Evolutionary conservation across 2,113 vertebrate genomes (phyloP).

Genomic region (Pseudopodoces humilis): DNA sequence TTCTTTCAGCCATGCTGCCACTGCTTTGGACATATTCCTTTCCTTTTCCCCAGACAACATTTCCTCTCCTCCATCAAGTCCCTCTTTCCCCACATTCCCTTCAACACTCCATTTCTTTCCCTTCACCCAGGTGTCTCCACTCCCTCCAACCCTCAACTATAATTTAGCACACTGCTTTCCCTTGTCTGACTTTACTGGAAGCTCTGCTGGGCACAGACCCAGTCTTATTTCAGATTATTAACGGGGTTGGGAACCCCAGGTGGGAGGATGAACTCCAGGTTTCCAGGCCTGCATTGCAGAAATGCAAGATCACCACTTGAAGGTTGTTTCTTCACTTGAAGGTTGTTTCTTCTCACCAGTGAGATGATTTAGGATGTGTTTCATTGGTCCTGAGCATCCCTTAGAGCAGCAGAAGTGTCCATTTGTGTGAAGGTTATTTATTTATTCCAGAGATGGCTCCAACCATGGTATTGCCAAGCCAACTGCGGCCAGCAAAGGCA

Average conservation of each 20-base stretch:
- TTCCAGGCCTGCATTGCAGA: background rate
- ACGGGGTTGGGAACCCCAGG: background rate
- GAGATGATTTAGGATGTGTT: background rate
- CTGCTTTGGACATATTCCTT: background rate
- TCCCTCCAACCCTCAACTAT: background rate
- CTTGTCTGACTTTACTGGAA: background rate
- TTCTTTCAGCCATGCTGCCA: background rate
- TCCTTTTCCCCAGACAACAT: background rate
- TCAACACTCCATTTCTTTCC: background rate
- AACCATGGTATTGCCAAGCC: background rate
- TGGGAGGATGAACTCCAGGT: background rate
- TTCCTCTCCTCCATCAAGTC: background rate
- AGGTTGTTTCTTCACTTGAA: background rate
- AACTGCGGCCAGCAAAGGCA: background rate
- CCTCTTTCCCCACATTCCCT: fast-evolving
- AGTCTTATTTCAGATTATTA: background rate
- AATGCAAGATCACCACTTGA: background rate
- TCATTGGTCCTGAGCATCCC: background rate
- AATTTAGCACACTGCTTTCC: background rate
- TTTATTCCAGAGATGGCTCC: background rate
- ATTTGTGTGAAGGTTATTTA: background rate
- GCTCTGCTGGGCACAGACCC: background rate
- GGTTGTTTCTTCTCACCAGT: background rate
- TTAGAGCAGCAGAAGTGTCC: background rate
- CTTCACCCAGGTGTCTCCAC: background rate